phyloP scores from a whole-genome alignment of 2,797 vertebrate genomes.

The Monodelphis domestica region DNA sequence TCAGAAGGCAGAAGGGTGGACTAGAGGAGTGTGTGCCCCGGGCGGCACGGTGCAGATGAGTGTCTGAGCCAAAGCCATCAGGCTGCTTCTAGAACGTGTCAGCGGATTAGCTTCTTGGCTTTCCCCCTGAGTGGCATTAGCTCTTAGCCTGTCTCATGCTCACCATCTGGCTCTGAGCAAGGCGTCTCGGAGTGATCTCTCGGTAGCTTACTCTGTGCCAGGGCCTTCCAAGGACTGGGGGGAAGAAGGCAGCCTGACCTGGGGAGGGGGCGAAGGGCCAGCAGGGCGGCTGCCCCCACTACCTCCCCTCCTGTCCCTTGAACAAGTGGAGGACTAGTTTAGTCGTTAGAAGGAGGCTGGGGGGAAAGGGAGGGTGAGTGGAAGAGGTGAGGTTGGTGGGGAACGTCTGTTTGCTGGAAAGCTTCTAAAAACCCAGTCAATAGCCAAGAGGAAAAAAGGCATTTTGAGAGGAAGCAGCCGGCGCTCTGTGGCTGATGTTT shows the following conservation, averaged over 20 bases:
- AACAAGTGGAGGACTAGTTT: conserved; percentile 38
- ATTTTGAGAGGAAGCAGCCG: conserved; percentile 35
- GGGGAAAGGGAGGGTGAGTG: conserved; percentile 4
- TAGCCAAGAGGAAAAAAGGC: not conserved
- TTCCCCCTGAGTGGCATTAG: conserved; percentile 76
- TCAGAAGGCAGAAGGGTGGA: not conserved
- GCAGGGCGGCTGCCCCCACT: too few species aligned
- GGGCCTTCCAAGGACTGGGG: conserved; percentile 54
- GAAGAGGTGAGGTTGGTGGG: conserved; percentile 58
- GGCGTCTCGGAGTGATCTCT: conserved; percentile 72
- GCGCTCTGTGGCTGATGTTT: conserved; percentile 33
- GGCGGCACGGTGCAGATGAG: too few species aligned
- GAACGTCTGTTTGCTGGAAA: conserved; percentile 60
- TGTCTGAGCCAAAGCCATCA: conserved; percentile 64
- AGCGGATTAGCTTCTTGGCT: conserved; percentile 72
- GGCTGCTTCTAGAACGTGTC: conserved; percentile 62
- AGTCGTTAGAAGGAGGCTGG: not conserved
- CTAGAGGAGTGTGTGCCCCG: too few species aligned
- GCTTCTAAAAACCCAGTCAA: conserved; percentile 55
- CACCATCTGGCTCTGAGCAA: conserved; percentile 76
- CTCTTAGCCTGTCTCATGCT: conserved; percentile 71
- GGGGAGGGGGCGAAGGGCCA: not conserved
- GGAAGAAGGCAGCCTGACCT: not conserved
- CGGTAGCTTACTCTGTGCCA: conserved; percentile 66
- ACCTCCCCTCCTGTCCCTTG: not conserved